Base-by-base conservation (phyloP, 2,113 vertebrate species). In the Macroglossus sobrinus region DNA sequence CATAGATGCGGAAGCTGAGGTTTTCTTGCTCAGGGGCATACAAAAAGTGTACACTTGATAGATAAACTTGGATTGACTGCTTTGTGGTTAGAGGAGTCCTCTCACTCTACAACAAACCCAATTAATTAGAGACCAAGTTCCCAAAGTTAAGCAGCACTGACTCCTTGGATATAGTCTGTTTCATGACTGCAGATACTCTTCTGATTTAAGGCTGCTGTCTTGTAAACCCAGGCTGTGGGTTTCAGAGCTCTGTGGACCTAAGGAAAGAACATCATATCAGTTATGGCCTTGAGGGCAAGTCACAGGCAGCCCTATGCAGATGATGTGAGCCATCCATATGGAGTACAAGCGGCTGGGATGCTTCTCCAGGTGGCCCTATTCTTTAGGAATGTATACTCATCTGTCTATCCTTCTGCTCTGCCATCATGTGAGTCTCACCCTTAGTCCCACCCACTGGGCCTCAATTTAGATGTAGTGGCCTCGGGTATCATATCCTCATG, bases 321-420 rank as follows among this genome's bases (percentile, higher is more conserved):
- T 1, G 18, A 30, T 2, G 2, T 40, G 57, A 50, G 26, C 14
- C 7, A 57, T 21, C 5, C 19, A 6, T 19, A 15, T 59, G 57
- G n/a, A 18, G 24, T n/a, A 13, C 2, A 1, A 24, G 55, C 68
- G 11, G 24, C 69, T 2, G 0, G 19, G 19, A 6, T 53, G 57
- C 28, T 18, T 66, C 3, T 13, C 38, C 1, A 2, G 40, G 4
- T 50, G 40, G 26, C 50, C 35, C 38, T 2, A 0, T 33, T 57
- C 81, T 14, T 57, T 28, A 35, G 50, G 7, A 26, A 38, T 33
- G 30, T 10, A 11, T 3, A 30, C 22, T 30, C 3, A 1, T 14
- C 45, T 28, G 4, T 14, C 38, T 22, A 4, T 57, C 43, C 57
- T 85, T 80, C 68, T 68, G 79, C 43, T 61, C 69, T 78, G 53